Conservation (phyloP, 2,888 invertebrate genomes). For the Cephus pygmeus region DNA sequence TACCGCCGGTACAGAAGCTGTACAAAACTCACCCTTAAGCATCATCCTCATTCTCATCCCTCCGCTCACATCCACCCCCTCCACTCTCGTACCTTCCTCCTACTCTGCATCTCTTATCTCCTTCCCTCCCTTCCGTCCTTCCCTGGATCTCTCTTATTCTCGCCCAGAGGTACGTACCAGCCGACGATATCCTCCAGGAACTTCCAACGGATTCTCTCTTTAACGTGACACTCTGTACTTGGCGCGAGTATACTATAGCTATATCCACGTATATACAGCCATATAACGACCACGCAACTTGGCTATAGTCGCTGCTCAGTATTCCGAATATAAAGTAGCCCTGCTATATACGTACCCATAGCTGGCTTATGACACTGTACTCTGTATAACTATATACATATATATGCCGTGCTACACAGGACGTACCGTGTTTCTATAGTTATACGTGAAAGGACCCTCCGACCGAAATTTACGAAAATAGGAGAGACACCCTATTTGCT, state of each 20-base stretch:
- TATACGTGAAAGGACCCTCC: background rate
- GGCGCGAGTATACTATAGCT: background rate
- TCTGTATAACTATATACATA: background rate
- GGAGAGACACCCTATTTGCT: conserved; percentile 38
- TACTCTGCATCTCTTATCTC: background rate
- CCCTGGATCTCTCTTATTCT: background rate
- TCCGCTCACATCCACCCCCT: background rate
- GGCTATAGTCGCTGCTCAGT: conserved; percentile 16
- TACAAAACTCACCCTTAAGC: background rate
- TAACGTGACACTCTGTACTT: background rate
- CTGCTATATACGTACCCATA: conserved; percentile 4
- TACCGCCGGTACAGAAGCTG: background rate
- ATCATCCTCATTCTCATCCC: background rate
- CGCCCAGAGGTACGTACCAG: background rate
- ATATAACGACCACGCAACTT: background rate
- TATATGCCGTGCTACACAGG: conserved; percentile 7
- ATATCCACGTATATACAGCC: background rate
- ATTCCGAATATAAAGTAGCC: conserved; percentile 34
- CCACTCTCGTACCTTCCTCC: background rate
- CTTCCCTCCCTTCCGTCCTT: background rate
- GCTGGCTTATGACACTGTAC: background rate
- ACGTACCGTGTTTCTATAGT: conserved; percentile 5
- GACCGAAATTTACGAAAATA: conserved; percentile 30
- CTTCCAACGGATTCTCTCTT: background rate
- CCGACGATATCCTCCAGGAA: background rate